phyloP scores from a whole-genome alignment of 2,797 vertebrate genomes.

The Bradypodion pumilum region DNA sequence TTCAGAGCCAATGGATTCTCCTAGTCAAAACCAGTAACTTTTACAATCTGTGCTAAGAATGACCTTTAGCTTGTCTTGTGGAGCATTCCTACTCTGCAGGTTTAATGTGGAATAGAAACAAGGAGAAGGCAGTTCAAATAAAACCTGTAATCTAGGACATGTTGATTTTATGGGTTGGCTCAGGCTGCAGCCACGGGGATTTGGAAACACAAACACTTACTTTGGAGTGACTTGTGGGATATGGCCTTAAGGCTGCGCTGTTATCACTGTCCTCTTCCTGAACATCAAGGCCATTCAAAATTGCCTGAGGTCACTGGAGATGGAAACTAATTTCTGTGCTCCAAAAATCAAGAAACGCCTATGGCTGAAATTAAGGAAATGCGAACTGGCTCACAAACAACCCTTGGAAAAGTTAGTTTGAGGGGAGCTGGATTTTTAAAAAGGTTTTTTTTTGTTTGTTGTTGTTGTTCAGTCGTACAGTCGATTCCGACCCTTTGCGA shows the following conservation, averaged over 20 bases:
- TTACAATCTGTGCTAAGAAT: not conserved
- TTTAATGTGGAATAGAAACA: not conserved
- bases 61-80: not conserved
- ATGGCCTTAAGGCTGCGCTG: not conserved
- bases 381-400: not conserved
- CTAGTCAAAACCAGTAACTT: not conserved
- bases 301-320: slow-evolving; percentile 7
- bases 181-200: not conserved
- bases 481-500: too few relatives aligned
- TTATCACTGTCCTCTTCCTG: slow-evolving; percentile 1
- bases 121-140: not conserved
- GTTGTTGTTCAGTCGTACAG: too few relatives aligned
- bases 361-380: not conserved
- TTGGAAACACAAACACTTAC: slow-evolving; percentile 10
- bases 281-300: slow-evolving; percentile 21
- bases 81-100: not conserved
- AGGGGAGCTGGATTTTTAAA: too few relatives aligned
- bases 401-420: too few relatives aligned
- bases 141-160: not conserved
- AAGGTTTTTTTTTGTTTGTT: too few relatives aligned
- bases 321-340: slow-evolving; percentile 30
- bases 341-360: slow-evolving; percentile 28
- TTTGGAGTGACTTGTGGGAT: slow-evolving; percentile 1
- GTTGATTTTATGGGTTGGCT: slow-evolving; percentile 3
- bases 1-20: not conserved